Percentiles rank a stretch among this genome's conserved stretches.
phyloP scores from a whole-genome alignment of 2,113 vertebrate genomes.

The Hystrix brachyura region DNA sequence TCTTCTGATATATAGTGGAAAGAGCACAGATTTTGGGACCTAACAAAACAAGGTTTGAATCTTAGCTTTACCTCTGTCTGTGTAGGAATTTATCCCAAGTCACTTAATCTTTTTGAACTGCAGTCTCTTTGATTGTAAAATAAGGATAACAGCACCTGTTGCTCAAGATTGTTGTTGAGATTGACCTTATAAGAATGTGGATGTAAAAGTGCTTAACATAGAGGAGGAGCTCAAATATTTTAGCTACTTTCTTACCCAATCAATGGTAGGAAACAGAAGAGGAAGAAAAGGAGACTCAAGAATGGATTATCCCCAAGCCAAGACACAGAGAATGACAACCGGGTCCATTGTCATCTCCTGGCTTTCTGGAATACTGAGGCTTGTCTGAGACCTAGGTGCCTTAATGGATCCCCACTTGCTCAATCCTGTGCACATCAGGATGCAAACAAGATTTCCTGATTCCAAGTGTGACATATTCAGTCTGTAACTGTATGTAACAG shows the following conservation, averaged over 20 bases:
- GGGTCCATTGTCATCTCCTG: background rate
- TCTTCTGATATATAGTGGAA: conserved; percentile 25
- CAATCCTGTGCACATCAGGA: background rate
- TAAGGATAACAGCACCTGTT: background rate
- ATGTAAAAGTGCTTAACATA: background rate
- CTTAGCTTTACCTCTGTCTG: background rate
- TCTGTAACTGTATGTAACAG: background rate
- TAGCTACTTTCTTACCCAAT: background rate
- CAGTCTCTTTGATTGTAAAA: conserved; percentile 31
- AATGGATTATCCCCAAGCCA: background rate
- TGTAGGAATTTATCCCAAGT: background rate
- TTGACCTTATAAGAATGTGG: background rate
- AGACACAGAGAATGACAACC: background rate
- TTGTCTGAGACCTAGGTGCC: conserved; percentile 24
- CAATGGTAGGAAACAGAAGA: background rate
- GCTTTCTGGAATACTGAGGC: background rate
- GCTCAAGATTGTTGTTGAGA: background rate
- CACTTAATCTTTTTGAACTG: conserved; percentile 38
- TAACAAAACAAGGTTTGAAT: conserved; percentile 20
- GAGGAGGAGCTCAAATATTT: background rate
- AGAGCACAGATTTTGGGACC: conserved; percentile 39
- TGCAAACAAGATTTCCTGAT: background rate
- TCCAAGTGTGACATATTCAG: background rate
- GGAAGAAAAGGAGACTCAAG: background rate
- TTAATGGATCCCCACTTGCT: background rate